phyloP scores from a whole-genome alignment of 2,113 vertebrate species.

The Hippoglossus stenolepis region DNA sequence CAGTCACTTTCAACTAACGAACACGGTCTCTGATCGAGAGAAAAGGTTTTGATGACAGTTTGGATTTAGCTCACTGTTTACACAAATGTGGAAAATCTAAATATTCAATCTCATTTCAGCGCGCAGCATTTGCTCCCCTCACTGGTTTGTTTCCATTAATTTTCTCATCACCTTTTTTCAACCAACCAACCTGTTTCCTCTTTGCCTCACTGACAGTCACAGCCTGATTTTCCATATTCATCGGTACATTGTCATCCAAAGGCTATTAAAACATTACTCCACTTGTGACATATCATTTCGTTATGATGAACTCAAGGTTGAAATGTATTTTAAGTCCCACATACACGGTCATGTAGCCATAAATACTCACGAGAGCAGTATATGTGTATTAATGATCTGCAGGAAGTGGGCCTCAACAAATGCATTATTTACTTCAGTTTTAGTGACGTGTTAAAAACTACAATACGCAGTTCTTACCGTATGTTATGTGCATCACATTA shows the following conservation, averaged over 20 bases:
- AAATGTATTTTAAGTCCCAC: background rate
- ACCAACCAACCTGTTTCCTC: too few relatives aligned
- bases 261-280: background rate
- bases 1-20: background rate
- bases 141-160: too few relatives aligned
- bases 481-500: background rate
- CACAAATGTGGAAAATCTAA: background rate
- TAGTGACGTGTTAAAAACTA: too few relatives aligned
- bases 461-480: too few relatives aligned
- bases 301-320: background rate
- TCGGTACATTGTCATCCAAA: background rate
- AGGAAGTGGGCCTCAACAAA: constrained; percentile 12
- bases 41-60: background rate
- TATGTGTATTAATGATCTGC: constrained; percentile 7
- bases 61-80: background rate
- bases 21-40: too few relatives aligned
- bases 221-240: background rate
- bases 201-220: too few relatives aligned
- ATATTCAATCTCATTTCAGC: background rate
- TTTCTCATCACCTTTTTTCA: too few relatives aligned
- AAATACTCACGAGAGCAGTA: background rate
- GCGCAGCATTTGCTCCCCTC: too few relatives aligned
- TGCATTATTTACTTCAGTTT: background rate
- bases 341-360: background rate
- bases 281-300: background rate